Conservation (phyloP, 2,797 vertebrate species). For the Enteromius viviparus region DNA sequence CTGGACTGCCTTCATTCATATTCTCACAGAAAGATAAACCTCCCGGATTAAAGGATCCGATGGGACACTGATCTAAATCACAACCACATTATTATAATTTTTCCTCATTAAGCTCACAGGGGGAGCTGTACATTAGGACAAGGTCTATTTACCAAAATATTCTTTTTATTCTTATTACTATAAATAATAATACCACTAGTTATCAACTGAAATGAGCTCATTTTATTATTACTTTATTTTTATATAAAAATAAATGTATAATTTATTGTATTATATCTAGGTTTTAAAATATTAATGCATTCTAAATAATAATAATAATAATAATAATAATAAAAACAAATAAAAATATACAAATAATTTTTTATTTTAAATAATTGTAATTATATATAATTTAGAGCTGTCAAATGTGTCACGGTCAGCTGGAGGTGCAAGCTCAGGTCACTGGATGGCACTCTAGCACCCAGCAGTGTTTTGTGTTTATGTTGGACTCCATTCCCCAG, state of each 20-base stretch:
- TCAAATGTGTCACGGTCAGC: too few relatives aligned
- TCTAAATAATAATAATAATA: neutral
- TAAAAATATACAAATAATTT: neutral
- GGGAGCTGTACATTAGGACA: neutral
- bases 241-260: neutral
- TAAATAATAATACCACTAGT: neutral
- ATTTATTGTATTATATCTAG: neutral
- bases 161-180: neutral
- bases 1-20: slow-evolving; percentile 45
- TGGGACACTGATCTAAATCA: slow-evolving; percentile 1
- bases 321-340: neutral
- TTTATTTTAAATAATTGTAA: neutral
- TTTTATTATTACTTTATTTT: neutral
- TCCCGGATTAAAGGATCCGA: slow-evolving; percentile 19
- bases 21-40: slow-evolving; percentile 40
- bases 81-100: neutral
- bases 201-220: neutral
- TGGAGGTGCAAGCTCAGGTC: too few relatives aligned
- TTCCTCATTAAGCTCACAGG: neutral
- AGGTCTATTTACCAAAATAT: neutral
- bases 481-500: too few relatives aligned
- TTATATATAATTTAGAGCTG: neutral
- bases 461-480: too few relatives aligned
- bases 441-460: too few relatives aligned
- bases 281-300: neutral